Conservation (phyloP, 2,888 invertebrate species). For the Euzophera pinguis region DNA sequence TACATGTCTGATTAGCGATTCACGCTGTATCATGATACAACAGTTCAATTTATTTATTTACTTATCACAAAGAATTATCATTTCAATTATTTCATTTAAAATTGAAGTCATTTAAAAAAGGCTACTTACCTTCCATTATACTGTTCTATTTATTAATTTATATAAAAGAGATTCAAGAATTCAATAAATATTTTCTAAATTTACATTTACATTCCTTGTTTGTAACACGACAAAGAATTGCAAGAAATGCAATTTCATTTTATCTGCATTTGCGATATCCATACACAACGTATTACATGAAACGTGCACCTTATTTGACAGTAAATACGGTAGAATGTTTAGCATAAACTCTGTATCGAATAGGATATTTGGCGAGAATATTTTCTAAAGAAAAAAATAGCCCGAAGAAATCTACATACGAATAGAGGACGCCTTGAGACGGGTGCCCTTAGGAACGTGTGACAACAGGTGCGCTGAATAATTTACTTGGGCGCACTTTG, state of each 20-base stretch:
- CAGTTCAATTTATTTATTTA: no score
- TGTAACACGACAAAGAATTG: not conserved
- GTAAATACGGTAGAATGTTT: not conserved
- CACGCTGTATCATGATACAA: no score
- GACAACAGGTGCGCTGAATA: slow-evolving; percentile 51
- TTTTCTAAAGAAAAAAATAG: slow-evolving; percentile 26
- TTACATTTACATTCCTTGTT: not conserved
- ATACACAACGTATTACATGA: not conserved
- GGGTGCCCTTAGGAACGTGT: slow-evolving; percentile 33
- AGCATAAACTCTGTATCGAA: not conserved
- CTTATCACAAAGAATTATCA: no score
- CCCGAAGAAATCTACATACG: slow-evolving; percentile 38
- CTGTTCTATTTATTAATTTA: no score
- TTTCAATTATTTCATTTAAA: no score
- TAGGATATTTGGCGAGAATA: not conserved
- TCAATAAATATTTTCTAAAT: no score
- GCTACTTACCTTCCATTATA: no score
- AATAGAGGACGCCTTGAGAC: slow-evolving; percentile 37
- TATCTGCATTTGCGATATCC: not conserved
- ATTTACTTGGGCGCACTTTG: slow-evolving; percentile 51
- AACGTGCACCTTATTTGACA: not conserved
- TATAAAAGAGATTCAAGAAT: no score
- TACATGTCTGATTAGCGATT: slow-evolving; percentile 1
- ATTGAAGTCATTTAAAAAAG: no score
- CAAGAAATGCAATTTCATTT: not conserved